Base-by-base conservation (phyloP, 1,140 invertebrate species). In the Drosophila sp. region DNA sequence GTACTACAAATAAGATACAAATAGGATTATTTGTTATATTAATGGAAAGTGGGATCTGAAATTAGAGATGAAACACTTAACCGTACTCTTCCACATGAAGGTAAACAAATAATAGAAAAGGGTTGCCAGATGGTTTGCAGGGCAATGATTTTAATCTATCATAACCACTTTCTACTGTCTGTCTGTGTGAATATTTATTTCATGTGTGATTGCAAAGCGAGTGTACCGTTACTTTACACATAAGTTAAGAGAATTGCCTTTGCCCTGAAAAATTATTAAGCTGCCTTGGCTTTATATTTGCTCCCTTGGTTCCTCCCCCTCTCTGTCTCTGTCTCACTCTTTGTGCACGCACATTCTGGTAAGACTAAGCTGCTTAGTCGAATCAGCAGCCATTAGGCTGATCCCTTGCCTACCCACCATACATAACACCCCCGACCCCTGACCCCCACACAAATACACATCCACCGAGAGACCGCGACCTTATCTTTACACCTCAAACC, bases 321-420 rank as follows among this genome's bases (percentile, higher is more conserved):
- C 23, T 50, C 44, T 50, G 6, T 23, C n/a, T 41, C 41, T 47
- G 1, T 25, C 23, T 47, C 17, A 25, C 5, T 47, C 17, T 50
- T 23, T 27, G 3, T 17, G 44, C 44, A 50, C 44, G 44, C 44
- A 50, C 44, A 27, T 50, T 50, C 7, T 27, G 44, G 44, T 2
- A 8, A 25, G 44, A 8, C 44, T 50, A 50, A 41, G 35, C 33
- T 29, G 35, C 40, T 62, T 41, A 62, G 60, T 17, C 27, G 60
- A 50, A 62, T 62, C 40, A 62, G 38, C 38, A 62, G 60, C 60
- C 60, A 62, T 62, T 62, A 62, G 60, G 60, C n/a, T 40, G 33
- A 25, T 17, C 35, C 57, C 35, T 27, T 40, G 8, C 57, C 57
- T 11, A 11, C 17, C 11, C 33, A 38, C 57, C 32, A 5, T 30